Percentiles rank a stretch among this genome's conserved stretches.
These are phyloP conservation scores for Porites cylindrica DNA, from an alignment of 92 coral and sea anemone species.

Conservation along the genomic window DNA sequence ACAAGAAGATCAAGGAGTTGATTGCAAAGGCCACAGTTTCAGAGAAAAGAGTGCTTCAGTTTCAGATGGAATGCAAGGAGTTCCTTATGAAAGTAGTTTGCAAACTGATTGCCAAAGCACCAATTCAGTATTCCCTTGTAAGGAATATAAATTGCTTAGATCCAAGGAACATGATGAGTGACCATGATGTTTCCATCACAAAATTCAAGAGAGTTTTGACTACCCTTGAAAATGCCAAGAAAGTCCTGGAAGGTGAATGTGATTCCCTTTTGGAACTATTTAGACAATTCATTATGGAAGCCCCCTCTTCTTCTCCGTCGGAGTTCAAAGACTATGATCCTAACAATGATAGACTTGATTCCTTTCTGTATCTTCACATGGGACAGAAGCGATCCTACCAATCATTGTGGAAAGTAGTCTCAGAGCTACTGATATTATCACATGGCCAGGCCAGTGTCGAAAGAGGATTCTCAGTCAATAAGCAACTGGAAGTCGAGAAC, in stretches of 20 bases:
- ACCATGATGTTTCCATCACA: slow-evolving; percentile 60
- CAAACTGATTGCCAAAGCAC: slow-evolving; percentile 57
- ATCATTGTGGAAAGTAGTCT: slow-evolving; percentile 23
- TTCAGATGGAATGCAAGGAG: slow-evolving; percentile 56
- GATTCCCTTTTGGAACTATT: slow-evolving; percentile 37
- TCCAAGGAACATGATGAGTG: slow-evolving; percentile 59
- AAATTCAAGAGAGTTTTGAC: slow-evolving; percentile 52
- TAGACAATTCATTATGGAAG: slow-evolving; percentile 28
- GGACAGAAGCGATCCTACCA: slow-evolving; percentile 29
- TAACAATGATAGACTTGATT: slow-evolving; percentile 42
- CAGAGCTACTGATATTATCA: slow-evolving; percentile 45
- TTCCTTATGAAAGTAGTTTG: slow-evolving; percentile 51
- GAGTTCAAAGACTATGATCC: slow-evolving; percentile 53
- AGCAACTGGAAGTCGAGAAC: too few species aligned
- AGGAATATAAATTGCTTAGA: slow-evolving; percentile 56
- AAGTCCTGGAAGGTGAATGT: slow-evolving; percentile 39
- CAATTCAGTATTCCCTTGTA: slow-evolving; percentile 64
- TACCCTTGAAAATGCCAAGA: slow-evolving; percentile 49
- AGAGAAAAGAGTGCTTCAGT: slow-evolving; percentile 53
- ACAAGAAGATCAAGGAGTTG: slow-evolving; percentile 62
- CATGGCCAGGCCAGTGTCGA: slow-evolving; percentile 29
- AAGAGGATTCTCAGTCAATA: too few species aligned
- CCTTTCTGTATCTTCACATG: slow-evolving; percentile 42
- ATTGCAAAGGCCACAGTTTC: slow-evolving; percentile 61
- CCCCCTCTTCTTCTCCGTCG: slow-evolving; percentile 41